Evolutionary conservation across 2,888 invertebrate species (phyloP), one percentile per base, ranked within the genome.

Genomic region (Erebia epiphron): DNA sequence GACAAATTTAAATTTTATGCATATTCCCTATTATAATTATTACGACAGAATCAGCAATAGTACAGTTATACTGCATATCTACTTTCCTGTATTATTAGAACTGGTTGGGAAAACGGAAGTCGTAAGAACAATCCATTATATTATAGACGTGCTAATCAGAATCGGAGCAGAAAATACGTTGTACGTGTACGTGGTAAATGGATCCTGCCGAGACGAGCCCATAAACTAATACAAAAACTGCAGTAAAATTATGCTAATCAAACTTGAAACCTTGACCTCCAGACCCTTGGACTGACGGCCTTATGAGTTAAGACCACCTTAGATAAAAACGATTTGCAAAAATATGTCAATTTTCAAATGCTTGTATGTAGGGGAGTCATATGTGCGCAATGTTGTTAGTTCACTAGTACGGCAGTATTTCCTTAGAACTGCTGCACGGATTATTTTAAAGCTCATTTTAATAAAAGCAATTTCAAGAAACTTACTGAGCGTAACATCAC

Each of bases 381-480:
- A 85, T 82, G 80, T 82, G 81, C 71, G 79, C 77, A 65, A 46
- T 71, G 72, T 67, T 80, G 79, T 77, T 78, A 78, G 75, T 79
- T 72, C 78, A 77, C 79, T 82, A 76, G 73, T 75, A 77, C 70
- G 68, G 78, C 77, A 80, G 77, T 83, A 79, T 81, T 79, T 85
- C 82, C 82, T 80, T 78, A 78, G 73, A 80, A 82, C 79, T 82
- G 77, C 76, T 78, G 77, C 77, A 79, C 75, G 82, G 83, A 86
- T 86, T 86, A 86, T 85, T 85, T 85, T 84, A 84, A 86, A 86
- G 84, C 83, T 84, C 79, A 85, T 83, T 85, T 85, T 86, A 86
- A 86, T 84, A 80, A 83, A 74, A 70, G 77, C 83, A 77, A 82
- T 84, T 83, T 77, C 26, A 72, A 76, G 77, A 75, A 80, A 80